A percentile compares a stretch with the other conserved stretches of the same genome.
Evolutionary conservation across 2,797 vertebrate species (phyloP).

Genomic region (Cynopterus sphinx): DNA sequence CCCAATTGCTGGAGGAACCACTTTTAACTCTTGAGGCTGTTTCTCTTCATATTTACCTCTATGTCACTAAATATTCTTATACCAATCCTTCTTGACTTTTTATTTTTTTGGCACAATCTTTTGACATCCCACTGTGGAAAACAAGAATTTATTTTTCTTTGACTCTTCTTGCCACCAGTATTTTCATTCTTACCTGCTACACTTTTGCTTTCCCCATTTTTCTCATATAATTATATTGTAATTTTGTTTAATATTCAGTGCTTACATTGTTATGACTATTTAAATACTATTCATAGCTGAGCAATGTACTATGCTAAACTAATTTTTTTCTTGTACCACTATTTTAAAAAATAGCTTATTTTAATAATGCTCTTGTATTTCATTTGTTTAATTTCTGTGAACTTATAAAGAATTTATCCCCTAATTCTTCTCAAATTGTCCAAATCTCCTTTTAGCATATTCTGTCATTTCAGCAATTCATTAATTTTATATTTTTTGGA

Average conservation of each 20-base stretch:
- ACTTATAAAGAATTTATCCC: background rate
- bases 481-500: background rate
- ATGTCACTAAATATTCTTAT: background rate
- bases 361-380: slow-evolving; percentile 16
- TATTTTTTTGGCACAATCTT: background rate
- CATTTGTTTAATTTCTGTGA: slow-evolving; percentile 21
- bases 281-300: background rate
- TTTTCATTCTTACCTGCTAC: background rate
- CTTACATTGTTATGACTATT: background rate
- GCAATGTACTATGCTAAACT: background rate
- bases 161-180: background rate
- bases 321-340: slow-evolving; percentile 17
- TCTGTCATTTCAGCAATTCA: background rate
- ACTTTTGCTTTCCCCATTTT: slow-evolving; percentile 52
- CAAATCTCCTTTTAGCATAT: background rate
- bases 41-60: background rate
- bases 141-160: slow-evolving; percentile 28
- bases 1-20: background rate
- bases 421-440: background rate
- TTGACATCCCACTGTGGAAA: background rate
- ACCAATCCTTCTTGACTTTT: background rate
- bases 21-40: background rate
- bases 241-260: slow-evolving; percentile 26
- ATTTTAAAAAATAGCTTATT: background rate
- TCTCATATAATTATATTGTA: background rate